phyloP scores from a whole-genome alignment of 2,888 invertebrate species.

The Callyntrura guangdongensis region DNA sequence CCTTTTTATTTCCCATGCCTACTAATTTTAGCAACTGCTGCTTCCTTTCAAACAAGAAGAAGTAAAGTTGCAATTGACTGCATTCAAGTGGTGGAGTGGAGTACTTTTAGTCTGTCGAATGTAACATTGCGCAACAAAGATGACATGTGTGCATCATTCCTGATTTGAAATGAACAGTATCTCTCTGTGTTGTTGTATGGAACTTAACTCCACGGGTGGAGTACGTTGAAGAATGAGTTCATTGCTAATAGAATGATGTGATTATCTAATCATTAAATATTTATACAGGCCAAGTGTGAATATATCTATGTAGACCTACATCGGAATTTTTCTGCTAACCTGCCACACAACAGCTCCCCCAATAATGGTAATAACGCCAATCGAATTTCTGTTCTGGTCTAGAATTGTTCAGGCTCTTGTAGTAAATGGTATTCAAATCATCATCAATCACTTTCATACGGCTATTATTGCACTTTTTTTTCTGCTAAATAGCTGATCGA shows the following conservation, averaged over 20 bases:
- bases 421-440: background rate
- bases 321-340: background rate
- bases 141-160: background rate
- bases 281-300: background rate
- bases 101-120: too few species aligned
- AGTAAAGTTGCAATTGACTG: too few species aligned
- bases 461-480: background rate
- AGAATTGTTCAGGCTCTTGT: background rate
- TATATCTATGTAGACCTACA: too few species aligned
- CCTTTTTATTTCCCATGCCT: too few species aligned
- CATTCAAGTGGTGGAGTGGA: too few species aligned
- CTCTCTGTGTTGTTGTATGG: background rate
- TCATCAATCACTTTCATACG: too few species aligned
- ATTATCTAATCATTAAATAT: constrained; percentile 28
- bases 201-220: background rate
- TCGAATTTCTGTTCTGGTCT: background rate
- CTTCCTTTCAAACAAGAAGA: too few species aligned
- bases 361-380: background rate
- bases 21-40: too few species aligned
- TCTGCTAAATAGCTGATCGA: background rate
- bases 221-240: constrained; percentile 52
- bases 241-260: constrained; percentile 46
- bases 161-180: background rate
- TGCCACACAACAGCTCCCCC: background rate
- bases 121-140: too few species aligned